Evolutionary conservation across 2,113 vertebrate species (phyloP), one percentile per base, ranked within the genome.

Genomic region (Laterallus jamaicensis): DNA sequence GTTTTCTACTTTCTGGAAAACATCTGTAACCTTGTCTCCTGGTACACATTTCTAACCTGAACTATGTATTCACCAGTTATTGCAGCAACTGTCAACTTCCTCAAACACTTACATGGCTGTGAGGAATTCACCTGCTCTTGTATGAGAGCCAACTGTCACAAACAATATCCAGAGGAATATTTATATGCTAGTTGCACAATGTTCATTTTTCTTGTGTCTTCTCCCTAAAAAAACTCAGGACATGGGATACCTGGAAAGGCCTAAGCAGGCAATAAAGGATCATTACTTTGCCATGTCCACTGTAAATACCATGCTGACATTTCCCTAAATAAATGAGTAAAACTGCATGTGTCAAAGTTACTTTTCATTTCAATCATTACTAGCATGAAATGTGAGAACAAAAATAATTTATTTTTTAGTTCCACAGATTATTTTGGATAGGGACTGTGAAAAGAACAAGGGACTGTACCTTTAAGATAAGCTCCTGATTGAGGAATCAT

Each of bases 21-120:
- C 52, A 80, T 81, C 47, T 78, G 6, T 74, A 92, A 83, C 82
- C 52, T 86, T 94, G 82, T 75, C 66, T 93, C 60, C 39, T 49
- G 40, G 35, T 69, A 78, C 35, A 60, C 22, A 37, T 75, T 78
- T 90, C 76, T 75, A 83, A 90, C 11, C 52, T 68, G 42, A 88
- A 28, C 47, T 86, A 4, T 31, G 32, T 60, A 35, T 75, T 95
- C 52, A 35, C 7, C 56, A 22, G 60, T 75, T 91, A 80, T 77
- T 92, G 71, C 49, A 42, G 56, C 60, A 95, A 49, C 59, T 83
- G 82, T 67, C 60, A 88, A n/a, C 86, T 90, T 96, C 88, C 92
- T 92, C 73, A 86, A 81, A 68, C 44, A 35, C 35, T 77, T 54
- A 25, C 35, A 44, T 7, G 37, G 24, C 76, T 86, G 19, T 40